Conservation (phyloP, 1,140 invertebrate genomes). For the Thrips palmi region DNA sequence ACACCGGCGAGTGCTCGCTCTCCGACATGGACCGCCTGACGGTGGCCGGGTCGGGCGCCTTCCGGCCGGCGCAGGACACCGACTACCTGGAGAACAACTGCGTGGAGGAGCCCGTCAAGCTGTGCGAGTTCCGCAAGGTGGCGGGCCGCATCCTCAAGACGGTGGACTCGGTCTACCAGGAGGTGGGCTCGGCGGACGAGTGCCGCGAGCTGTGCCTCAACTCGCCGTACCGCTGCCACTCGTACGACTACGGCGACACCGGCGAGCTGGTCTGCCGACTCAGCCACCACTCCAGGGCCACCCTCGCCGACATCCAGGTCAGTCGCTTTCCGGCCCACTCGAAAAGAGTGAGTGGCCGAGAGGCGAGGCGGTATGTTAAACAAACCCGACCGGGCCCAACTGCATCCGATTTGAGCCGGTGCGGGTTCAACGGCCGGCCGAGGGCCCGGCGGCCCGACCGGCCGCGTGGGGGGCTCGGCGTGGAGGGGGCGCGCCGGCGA, state of each 20-base stretch:
- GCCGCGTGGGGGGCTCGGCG: too few species aligned
- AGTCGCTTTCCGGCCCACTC: too few species aligned
- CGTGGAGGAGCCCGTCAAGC: slow-evolving; percentile 70
- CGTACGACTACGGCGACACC: slow-evolving; percentile 83
- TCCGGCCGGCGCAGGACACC: slow-evolving; percentile 36
- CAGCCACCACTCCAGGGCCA: slow-evolving; percentile 75
- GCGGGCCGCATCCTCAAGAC: slow-evolving; percentile 77
- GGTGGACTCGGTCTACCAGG: slow-evolving; percentile 82
- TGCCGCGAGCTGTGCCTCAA: slow-evolving; percentile 74
- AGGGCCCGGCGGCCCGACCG: too few species aligned
- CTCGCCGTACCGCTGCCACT: slow-evolving; percentile 70
- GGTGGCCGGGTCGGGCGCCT: slow-evolving; percentile 52
- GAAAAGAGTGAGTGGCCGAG: too few species aligned
- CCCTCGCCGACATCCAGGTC: slow-evolving; percentile 73
- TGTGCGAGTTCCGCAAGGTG: slow-evolving; percentile 84
- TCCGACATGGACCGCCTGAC: slow-evolving; percentile 82
- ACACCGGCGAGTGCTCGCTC: slow-evolving; percentile 64
- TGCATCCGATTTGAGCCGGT: too few species aligned
- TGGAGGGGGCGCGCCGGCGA: too few species aligned
- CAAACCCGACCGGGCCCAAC: too few species aligned
- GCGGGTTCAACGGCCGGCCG: too few species aligned
- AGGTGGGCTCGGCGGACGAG: slow-evolving; percentile 67
- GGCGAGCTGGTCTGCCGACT: slow-evolving; percentile 81
- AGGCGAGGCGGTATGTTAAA: too few species aligned
- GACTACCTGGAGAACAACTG: slow-evolving; percentile 86